Evolutionary conservation across 2,888 invertebrate genomes (phyloP), one percentile per base, ranked within the genome.

Genomic region (Alloplasta piceator): DNA sequence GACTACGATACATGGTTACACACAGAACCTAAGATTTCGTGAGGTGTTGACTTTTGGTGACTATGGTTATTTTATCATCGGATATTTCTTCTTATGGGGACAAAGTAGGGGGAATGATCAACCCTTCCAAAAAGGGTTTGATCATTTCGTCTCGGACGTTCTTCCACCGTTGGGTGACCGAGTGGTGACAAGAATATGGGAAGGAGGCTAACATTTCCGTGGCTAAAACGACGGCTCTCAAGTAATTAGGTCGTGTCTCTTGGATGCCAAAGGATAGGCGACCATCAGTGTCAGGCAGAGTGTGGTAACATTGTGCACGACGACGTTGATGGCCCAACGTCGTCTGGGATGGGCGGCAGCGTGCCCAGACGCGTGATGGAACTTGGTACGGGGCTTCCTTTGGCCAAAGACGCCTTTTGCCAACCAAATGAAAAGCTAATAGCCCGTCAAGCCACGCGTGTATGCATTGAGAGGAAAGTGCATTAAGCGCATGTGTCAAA

Each of bases 161-260:
- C 58, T 36, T 58, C 36, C 36, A 26, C 46, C 63, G 5, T 6
- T 0, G 9, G 16, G 52, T 50, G 41, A 9, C 64, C 16, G 50
- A 63, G 43, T 38, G 46, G 68, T 55, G 63, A 63, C 61, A 38
- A 63, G 16, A 60, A 48, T 43, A 14, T 43, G 55, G 16, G 14
- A 56, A 36, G 61, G 50, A 52, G 55, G 38, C 14, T 26, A 26
- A 26, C 43, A 6, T 61, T 41, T 16, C 56, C 55, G 55, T 9
- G 38, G 63, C 56, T 60, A 55, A 26, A 26, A 81, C 66, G 48
- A 43, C 68, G 80, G 87, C 88, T 88, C 85, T 88, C 87, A 88
- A 87, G 84, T 86, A 88, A 88, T 88, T 88, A 87, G 87, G 88
- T 88, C 88, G 87, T 71, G 77, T 83, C 85, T 83, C 63, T 41